Evolutionary conservation across 2,888 invertebrate genomes (phyloP).

Genomic region (Eulithis prunata): DNA sequence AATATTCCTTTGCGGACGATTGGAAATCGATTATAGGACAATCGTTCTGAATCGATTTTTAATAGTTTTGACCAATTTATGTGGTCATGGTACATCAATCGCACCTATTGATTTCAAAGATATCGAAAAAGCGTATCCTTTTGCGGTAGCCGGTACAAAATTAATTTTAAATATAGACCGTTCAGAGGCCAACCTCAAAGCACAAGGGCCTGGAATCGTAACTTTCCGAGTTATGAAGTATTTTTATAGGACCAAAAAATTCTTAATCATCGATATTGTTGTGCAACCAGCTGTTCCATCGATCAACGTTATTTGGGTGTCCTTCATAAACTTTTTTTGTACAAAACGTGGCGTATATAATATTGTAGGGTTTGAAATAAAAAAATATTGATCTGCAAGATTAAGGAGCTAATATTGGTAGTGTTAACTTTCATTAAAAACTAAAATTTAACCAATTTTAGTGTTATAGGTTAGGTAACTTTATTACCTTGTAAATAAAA

Average conservation of each 20-base stretch:
- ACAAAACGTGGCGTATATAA: conserved; percentile 8
- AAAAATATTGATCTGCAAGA: no score
- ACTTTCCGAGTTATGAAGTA: conserved; percentile 37
- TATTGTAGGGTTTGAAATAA: neutral
- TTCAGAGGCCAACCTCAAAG: conserved; percentile 7
- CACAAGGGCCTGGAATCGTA: neutral
- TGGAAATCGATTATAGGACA: conserved; percentile 65
- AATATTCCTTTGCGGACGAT: conserved; percentile 52
- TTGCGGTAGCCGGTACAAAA: conserved; percentile 13
- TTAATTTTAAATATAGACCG: conserved; percentile 24
- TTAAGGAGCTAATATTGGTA: no score
- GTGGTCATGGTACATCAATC: conserved; percentile 71
- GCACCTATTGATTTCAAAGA: conserved; percentile 65
- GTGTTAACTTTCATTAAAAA: no score
- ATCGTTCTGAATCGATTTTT: conserved; percentile 64
- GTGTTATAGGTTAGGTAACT: no score
- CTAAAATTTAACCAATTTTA: no score
- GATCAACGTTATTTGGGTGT: conserved; percentile 53
- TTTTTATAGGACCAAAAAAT: conserved; percentile 69
- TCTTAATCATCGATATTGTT: conserved; percentile 64
- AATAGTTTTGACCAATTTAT: conserved; percentile 68
- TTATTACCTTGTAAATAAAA: no score
- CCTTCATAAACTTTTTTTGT: conserved; percentile 34
- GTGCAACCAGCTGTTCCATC: conserved; percentile 73
- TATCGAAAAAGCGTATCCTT: conserved; percentile 58